Evolutionary conservation across 2,888 invertebrate genomes (phyloP).

Genomic region (Meteorus cinctellus): DNA sequence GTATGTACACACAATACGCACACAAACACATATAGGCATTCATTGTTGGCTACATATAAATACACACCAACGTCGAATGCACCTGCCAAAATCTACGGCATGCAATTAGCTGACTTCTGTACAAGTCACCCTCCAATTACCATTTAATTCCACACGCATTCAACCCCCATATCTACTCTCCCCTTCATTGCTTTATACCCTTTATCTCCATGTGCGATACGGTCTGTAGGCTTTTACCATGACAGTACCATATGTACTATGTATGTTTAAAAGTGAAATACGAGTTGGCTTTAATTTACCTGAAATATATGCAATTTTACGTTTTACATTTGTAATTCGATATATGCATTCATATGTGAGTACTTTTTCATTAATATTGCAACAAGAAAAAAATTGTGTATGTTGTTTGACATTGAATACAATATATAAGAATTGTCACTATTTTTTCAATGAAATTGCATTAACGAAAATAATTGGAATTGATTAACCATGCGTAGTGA

Average conservation of each 20-base stretch:
- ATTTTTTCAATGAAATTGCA: no score
- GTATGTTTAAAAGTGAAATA: constrained; percentile 31
- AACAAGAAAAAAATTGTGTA: no score
- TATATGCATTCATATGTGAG: constrained; percentile 3
- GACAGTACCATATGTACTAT: constrained; percentile 22
- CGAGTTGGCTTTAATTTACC: constrained; percentile 24
- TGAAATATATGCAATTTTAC: constrained; percentile 32
- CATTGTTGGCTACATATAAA: constrained; percentile 20
- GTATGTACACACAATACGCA: constrained; percentile 9
- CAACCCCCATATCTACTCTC: not conserved
- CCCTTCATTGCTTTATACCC: constrained; percentile 6
- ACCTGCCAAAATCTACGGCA: constrained; percentile 42
- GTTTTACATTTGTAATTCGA: constrained; percentile 19
- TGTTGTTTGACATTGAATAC: not conserved
- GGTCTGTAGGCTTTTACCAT: constrained; percentile 6
- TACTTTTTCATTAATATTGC: no score
- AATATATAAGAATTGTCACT: not conserved
- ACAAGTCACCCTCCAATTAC: constrained; percentile 40
- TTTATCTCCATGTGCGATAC: constrained; percentile 11
- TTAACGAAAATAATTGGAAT: not conserved
- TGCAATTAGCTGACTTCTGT: constrained; percentile 40
- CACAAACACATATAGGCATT: constrained; percentile 3
- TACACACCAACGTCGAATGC: constrained; percentile 35
- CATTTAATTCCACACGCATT: constrained; percentile 39
- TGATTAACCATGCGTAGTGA: no score